Percentiles rank a stretch among this genome's conserved stretches.
These are phyloP conservation scores for Brachyhypopomus occidentalis DNA, from an alignment of 2,113 vertebrate species.

Conservation along the genomic window DNA sequence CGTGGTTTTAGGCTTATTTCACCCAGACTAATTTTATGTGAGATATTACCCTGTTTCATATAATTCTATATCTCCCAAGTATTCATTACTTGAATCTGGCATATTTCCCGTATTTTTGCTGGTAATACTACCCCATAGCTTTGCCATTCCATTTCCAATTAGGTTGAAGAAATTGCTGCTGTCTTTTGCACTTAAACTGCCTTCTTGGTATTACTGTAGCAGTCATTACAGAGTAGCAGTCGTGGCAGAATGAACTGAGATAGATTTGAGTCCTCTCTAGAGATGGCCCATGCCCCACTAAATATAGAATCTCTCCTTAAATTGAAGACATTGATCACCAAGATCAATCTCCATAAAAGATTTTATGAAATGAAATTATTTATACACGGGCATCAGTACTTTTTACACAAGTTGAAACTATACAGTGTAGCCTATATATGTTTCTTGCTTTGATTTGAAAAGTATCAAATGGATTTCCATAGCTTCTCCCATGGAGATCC, in stretches of 20 bases:
- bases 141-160: slow-evolving; percentile 5
- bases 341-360: slow-evolving; percentile 42
- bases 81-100: neutral
- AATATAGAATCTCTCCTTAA: slow-evolving; percentile 19
- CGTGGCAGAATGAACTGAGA: slow-evolving; percentile 33
- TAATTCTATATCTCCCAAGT: neutral
- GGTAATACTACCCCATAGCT: too few species aligned
- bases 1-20: neutral
- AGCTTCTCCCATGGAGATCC: neutral
- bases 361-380: slow-evolving; percentile 22
- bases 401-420: neutral
- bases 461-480: neutral
- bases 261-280: slow-evolving; percentile 27
- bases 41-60: neutral
- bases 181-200: slow-evolving; percentile 1
- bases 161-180: neutral
- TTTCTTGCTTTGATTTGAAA: neutral
- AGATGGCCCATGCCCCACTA: neutral
- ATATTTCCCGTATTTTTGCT: neutral
- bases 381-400: neutral
- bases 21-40: neutral
- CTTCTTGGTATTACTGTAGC: slow-evolving; percentile 7
- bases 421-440: neutral
- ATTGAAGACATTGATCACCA: slow-evolving; percentile 29
- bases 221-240: neutral